Evolutionary conservation across 2,113 vertebrate genomes (phyloP).

Genomic region (Tricholaema leucomelas): DNA sequence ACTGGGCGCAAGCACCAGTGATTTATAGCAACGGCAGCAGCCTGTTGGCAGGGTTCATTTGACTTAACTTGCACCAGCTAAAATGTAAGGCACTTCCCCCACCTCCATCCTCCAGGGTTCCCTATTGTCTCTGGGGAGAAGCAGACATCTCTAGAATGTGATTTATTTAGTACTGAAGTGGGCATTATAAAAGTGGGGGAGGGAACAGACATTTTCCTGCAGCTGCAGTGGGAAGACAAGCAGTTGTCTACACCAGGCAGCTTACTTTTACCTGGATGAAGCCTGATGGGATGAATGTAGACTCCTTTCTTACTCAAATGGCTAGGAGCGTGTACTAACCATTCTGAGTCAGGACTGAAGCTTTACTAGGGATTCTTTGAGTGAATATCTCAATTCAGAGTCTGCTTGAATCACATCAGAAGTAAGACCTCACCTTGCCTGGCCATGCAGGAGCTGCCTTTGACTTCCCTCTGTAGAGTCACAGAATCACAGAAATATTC

Average conservation of each 20-base stretch:
- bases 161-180: not conserved
- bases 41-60: not conserved
- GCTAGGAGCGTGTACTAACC: not conserved
- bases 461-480: not conserved
- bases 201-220: not conserved
- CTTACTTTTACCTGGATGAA: rapidly evolving
- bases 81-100: not conserved
- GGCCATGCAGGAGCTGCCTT: not conserved
- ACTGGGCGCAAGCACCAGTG: not conserved
- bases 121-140: not conserved
- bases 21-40: conserved; percentile 13
- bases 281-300: not conserved
- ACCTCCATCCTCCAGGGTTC: not conserved
- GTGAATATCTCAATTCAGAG: not conserved
- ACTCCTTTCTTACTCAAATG: not conserved
- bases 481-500: too few relatives aligned
- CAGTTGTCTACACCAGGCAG: not conserved
- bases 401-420: not conserved
- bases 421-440: rapidly evolving
- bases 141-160: not conserved
- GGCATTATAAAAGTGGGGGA: not conserved
- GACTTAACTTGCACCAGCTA: not conserved
- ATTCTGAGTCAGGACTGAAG: not conserved
- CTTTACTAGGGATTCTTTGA: not conserved
- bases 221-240: not conserved